Conservation (phyloP, 2,888 invertebrate species). For the Netelia inedita region DNA sequence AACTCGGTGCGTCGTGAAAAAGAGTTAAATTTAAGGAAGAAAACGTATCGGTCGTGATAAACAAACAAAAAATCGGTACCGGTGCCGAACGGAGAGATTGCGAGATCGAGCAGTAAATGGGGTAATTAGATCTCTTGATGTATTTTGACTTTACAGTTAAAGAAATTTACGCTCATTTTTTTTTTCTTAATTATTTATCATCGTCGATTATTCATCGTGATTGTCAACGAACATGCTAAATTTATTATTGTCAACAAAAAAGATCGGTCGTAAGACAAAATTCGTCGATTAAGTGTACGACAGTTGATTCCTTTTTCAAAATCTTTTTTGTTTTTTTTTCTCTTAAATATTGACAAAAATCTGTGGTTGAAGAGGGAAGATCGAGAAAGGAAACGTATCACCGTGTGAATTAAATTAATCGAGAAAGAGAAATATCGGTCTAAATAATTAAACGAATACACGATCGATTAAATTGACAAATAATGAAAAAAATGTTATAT, state of each 20-base stretch:
- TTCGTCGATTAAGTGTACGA: too few species aligned
- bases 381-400: too few species aligned
- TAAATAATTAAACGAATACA: too few species aligned
- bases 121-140: conserved; percentile 40
- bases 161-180: background rate
- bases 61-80: conserved; percentile 19
- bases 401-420: too few species aligned
- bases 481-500: background rate
- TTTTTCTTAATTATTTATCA: background rate
- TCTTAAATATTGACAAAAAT: too few species aligned
- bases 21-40: conserved; percentile 49
- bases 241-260: too few species aligned
- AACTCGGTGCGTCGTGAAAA: conserved; percentile 36
- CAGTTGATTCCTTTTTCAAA: too few species aligned
- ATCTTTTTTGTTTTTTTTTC: too few species aligned
- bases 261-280: too few species aligned
- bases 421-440: too few species aligned
- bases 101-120: background rate
- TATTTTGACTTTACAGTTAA: background rate
- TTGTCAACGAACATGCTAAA: too few species aligned
- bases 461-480: background rate
- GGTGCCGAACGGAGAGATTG: background rate
- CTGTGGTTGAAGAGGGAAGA: too few species aligned
- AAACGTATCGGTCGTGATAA: conserved; percentile 38
- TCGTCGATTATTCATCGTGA: background rate